Base-by-base conservation (phyloP, 2,797 vertebrate species). In the Macroramphosus scolopax region DNA sequence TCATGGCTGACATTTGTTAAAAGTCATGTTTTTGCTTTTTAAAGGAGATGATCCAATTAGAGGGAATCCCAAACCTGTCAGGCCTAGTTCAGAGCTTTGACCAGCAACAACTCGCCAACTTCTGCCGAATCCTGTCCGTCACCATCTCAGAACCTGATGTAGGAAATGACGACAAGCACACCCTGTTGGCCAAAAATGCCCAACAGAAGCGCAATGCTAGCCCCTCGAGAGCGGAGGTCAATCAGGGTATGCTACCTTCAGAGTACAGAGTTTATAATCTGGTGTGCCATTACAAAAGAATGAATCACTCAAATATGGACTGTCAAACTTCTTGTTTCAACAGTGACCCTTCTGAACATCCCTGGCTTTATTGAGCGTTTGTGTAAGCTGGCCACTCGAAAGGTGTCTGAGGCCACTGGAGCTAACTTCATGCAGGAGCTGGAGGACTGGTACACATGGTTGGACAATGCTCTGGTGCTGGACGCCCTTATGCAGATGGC, bases 401-500 rank as follows among this genome's bases (percentile, higher is more conserved):
- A 99, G 43, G 95, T 98, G 13, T 96, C 96, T 0, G 96, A 98
- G 75, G 94, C 94, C 17, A 92, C 93, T 0, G 94, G 93, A 24
- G 89, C 93, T 8, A 95, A 91, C 82, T 95, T 96, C 72, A 89
- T 98, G 38, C 96, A 98, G 86, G 96, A 99, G 73, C 62, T 99
- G 69, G 97, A 98, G 63, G 96, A 99, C 57, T 99, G 96, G 97
- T 97, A 98, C 84, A 95, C 94, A 0, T 98, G 96, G 97, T 86
- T 98, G 54, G 97, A 99, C 86, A 98, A 97, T 0, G 95, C 96
- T 0, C 82, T 98, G 43, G 95, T 98, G n/a, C 83, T 99, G 30
- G 95, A 99, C 11, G 92, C 95, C 0, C 90, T 98, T 58, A 97
- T 97, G 95, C 93, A 96, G 63, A 95, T 98, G 87, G 95, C 95